A percentile compares a stretch with the other conserved stretches of the same genome.
Evolutionary conservation across 2,113 vertebrate species (phyloP).

Genomic region (Martes martes): DNA sequence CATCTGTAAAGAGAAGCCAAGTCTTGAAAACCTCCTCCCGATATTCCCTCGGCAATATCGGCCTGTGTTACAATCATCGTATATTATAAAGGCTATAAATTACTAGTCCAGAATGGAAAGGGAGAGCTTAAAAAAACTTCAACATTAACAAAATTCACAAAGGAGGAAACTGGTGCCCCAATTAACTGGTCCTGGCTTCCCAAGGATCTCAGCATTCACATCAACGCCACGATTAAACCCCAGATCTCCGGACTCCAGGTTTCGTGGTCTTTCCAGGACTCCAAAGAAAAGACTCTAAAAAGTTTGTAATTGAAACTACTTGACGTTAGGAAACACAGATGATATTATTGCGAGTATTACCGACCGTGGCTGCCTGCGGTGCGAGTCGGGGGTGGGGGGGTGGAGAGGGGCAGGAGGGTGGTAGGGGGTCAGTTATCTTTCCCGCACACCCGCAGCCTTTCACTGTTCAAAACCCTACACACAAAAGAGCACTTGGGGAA

Average conservation of each 20-base stretch:
- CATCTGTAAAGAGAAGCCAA: background rate
- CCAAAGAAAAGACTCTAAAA: background rate
- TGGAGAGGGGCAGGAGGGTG: too few species aligned
- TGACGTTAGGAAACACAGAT: background rate
- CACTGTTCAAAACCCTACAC: background rate
- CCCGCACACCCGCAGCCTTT: background rate
- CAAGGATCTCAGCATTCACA: too few species aligned
- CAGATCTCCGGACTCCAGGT: background rate
- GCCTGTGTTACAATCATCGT: background rate
- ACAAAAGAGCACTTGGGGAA: background rate
- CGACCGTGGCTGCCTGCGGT: background rate
- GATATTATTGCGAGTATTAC: background rate
- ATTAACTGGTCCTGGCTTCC: background rate
- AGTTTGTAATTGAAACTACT: background rate
- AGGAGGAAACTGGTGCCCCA: background rate
- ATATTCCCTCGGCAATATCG: background rate
- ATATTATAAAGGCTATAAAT: background rate
- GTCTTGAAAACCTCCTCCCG: background rate
- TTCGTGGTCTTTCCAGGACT: background rate
- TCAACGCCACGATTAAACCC: background rate
- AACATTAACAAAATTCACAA: background rate
- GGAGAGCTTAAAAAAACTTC: background rate
- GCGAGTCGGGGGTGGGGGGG: too few species aligned
- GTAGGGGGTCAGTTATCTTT: fast-evolving
- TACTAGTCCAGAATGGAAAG: background rate